Evolutionary conservation across 2,797 vertebrate genomes (phyloP).

Genomic region (Pangasius sanitwongsei): DNA sequence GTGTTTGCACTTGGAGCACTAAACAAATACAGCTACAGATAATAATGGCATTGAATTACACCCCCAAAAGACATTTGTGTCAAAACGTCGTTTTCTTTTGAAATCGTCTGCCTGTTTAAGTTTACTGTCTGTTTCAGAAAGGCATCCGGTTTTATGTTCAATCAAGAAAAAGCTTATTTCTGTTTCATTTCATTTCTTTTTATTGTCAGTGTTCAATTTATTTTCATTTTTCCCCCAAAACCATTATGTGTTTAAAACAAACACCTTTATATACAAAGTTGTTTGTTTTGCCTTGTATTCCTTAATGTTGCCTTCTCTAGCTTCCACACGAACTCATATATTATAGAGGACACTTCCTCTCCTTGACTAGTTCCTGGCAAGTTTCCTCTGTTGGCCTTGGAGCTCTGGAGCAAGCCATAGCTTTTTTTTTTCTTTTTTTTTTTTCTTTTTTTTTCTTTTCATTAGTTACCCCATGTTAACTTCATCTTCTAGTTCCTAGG

Average conservation of each 20-base stretch:
- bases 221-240: neutral
- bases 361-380: constrained; percentile 57
- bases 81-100: neutral
- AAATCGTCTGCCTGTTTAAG: neutral
- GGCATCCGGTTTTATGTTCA: too few relatives aligned
- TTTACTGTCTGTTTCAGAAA: too few relatives aligned
- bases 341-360: constrained; percentile 73
- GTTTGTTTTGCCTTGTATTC: constrained; percentile 14
- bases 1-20: neutral
- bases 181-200: neutral
- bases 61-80: neutral
- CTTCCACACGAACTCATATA: constrained; percentile 22
- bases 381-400: constrained; percentile 50
- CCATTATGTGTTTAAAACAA: neutral
- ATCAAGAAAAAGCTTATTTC: neutral
- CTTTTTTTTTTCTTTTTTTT: neutral
- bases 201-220: neutral
- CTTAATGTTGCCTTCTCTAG: constrained; percentile 30
- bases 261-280: neutral
- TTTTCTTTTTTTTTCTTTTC: neutral
- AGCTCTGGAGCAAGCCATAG: constrained; percentile 16
- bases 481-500: constrained; percentile 54
- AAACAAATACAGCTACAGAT: constrained; percentile 1
- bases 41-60: neutral
- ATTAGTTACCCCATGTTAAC: constrained; percentile 2